Evolutionary conservation across 1,140 invertebrate species (phyloP), one percentile per base, ranked within the genome.

Genomic region (Pseudomyrmex pallidus): DNA sequence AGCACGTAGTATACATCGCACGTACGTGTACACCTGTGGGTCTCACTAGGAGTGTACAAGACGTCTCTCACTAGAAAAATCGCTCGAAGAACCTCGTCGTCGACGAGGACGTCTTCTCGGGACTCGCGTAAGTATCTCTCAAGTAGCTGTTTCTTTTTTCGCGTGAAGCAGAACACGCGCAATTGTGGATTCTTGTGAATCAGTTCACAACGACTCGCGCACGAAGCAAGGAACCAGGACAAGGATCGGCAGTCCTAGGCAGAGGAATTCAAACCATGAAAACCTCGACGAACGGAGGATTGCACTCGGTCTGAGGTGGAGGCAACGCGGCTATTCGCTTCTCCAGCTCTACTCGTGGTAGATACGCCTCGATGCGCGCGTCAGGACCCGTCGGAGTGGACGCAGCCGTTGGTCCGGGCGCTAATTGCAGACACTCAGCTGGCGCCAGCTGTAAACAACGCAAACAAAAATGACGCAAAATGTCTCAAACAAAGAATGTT

Each of bases 341-440:
- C 8, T 96, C 96, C 84, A 96, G 92, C 12, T 93, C 92, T 77
- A 95, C 90, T 35, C 94, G 93, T 2, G 93, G 92, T 73, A 96
- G 94, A 10, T 95, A 88, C 4, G 95, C 95, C 62, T 96, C 96
- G 20, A 95, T 94, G 35, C 94, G 95, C 2, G 95, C 94, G 93
- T 84, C 93, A 67, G 88, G 93, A 90, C 77, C 62, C 4, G 87
- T 74, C 2, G 87, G 61, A 2, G 85, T 87, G 9, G 78, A 77
- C 7, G 86, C 20, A 0, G 67, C 13, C 7, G 84, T 85, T 7
- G 87, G 54, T 2, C 84, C 87, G 12, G 94, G 93, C 63, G 95
- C 95, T 35, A 96, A 85, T 74, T 96, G 96, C 61, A 96, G 92
- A 78, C 94, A 95, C 25, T 96, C 96, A 2, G 95, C 93, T 13